Conservation (phyloP, 2,888 invertebrate genomes). For the Pinctada fucata region DNA sequence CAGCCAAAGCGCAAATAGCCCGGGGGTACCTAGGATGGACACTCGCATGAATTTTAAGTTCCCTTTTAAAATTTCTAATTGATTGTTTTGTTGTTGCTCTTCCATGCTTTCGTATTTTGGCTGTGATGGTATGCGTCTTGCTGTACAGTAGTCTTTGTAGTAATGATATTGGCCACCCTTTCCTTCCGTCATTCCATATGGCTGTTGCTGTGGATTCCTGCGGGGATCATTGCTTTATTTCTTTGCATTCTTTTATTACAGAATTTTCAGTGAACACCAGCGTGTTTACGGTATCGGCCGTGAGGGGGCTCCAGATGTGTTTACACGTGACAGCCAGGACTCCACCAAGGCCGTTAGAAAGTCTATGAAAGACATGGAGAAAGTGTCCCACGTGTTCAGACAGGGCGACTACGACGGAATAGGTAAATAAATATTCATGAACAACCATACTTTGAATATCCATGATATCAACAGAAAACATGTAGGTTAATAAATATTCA, state of each 20-base stretch:
- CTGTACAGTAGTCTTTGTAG: no score
- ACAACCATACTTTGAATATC: neutral
- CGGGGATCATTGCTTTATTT: no score
- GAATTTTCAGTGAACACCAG: conserved; percentile 62
- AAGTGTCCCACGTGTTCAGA: conserved; percentile 64
- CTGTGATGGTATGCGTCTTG: no score
- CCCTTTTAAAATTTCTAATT: no score
- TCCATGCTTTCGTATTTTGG: no score
- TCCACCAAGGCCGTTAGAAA: conserved; percentile 46
- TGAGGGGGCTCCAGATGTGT: conserved; percentile 45
- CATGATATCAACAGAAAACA: neutral
- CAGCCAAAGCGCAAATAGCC: no score
- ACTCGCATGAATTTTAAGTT: no score
- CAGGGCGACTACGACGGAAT: conserved; percentile 64
- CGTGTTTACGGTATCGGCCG: conserved; percentile 55
- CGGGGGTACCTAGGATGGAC: no score
- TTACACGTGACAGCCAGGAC: conserved; percentile 34
- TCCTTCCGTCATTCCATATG: no score
- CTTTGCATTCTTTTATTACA: conserved; percentile 25
- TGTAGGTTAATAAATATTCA: neutral
- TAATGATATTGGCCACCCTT: no score
- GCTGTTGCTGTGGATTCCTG: no score
- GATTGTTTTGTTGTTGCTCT: no score
- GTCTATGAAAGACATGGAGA: conserved; percentile 57
- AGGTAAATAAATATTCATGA: conserved; percentile 42